Conservation (phyloP, 2,113 vertebrate species). For the Canis aureus region DNA sequence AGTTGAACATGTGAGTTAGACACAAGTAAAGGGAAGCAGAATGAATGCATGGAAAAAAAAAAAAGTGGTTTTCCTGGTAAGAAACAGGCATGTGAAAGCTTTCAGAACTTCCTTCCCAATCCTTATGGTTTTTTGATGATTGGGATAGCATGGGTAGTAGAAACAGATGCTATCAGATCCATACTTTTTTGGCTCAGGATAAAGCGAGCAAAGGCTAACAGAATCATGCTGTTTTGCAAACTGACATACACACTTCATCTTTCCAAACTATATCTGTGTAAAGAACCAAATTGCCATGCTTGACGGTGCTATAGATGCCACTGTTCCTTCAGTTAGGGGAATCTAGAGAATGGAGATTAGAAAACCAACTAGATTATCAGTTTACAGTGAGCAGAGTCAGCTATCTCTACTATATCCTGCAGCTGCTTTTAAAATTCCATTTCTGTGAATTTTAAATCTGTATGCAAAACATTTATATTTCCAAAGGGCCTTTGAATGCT, state of each 20-base stretch:
- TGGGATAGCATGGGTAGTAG: slow-evolving; percentile 85
- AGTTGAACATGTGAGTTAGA: slow-evolving; percentile 75
- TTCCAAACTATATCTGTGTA: slow-evolving; percentile 85
- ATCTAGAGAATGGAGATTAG: background rate
- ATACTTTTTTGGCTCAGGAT: slow-evolving; percentile 87
- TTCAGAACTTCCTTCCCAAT: slow-evolving; percentile 84
- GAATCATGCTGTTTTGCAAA: slow-evolving; percentile 89
- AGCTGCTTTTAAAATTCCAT: slow-evolving; percentile 18
- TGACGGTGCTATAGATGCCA: slow-evolving; percentile 74
- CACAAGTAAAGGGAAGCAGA: slow-evolving; percentile 60
- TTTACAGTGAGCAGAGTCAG: slow-evolving; percentile 29
- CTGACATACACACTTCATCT: slow-evolving; percentile 85
- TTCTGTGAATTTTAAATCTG: slow-evolving; percentile 56
- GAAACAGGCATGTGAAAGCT: slow-evolving; percentile 81
- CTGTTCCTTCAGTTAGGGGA: slow-evolving; percentile 60
- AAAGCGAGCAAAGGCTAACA: slow-evolving; percentile 88
- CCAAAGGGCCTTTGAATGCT: slow-evolving; percentile 18
- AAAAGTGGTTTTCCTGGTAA: slow-evolving; percentile 77
- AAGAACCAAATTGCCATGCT: slow-evolving; percentile 81
- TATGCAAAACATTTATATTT: slow-evolving; percentile 37
- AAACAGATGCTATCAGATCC: slow-evolving; percentile 90
- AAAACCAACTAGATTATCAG: slow-evolving; percentile 36
- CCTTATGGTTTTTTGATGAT: slow-evolving; percentile 85
- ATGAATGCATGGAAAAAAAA: slow-evolving; percentile 71
- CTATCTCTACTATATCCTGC: background rate